Percentiles rank a stretch among this genome's conserved stretches.
These are phyloP conservation scores for Drosophila trichaetosa DNA, from an alignment of 2,888 invertebrate species.

Conservation along the genomic window DNA sequence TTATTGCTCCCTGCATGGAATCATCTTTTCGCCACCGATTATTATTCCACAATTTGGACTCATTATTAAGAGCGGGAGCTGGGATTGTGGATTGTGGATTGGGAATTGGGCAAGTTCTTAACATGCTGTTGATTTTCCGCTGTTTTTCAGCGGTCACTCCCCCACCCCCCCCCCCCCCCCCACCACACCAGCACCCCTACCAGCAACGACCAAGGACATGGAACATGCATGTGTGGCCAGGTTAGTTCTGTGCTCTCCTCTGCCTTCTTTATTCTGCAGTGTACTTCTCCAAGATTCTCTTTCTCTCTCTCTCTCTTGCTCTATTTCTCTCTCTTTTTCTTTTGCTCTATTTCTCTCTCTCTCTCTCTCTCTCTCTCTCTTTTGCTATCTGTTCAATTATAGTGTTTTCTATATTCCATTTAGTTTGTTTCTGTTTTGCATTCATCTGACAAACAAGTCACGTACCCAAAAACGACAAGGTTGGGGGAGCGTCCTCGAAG, in stretches of 20 bases:
- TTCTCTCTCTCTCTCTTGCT: neutral
- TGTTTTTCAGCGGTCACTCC: conserved; percentile 69
- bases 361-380: conserved; percentile 7
- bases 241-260: conserved; percentile 1
- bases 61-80: conserved; percentile 54
- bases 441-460: conserved; percentile 69
- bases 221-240: conserved; percentile 15
- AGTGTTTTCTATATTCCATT: conserved; percentile 21
- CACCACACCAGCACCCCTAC: too few species aligned
- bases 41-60: conserved; percentile 61
- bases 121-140: conserved; percentile 68
- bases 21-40: conserved; percentile 50
- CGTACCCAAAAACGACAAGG: conserved; percentile 46
- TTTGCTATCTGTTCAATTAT: conserved; percentile 34
- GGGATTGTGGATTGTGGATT: neutral
- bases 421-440: conserved; percentile 66
- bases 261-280: neutral
- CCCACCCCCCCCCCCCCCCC: too few species aligned
- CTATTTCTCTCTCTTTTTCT: neutral
- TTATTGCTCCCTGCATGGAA: too few species aligned
- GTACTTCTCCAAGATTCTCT: neutral
- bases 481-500: conserved; percentile 23
- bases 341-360: neutral
- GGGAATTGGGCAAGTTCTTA: neutral
- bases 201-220: neutral